phyloP scores from a whole-genome alignment of 2,113 vertebrate species.

The Cyanistes caeruleus region DNA sequence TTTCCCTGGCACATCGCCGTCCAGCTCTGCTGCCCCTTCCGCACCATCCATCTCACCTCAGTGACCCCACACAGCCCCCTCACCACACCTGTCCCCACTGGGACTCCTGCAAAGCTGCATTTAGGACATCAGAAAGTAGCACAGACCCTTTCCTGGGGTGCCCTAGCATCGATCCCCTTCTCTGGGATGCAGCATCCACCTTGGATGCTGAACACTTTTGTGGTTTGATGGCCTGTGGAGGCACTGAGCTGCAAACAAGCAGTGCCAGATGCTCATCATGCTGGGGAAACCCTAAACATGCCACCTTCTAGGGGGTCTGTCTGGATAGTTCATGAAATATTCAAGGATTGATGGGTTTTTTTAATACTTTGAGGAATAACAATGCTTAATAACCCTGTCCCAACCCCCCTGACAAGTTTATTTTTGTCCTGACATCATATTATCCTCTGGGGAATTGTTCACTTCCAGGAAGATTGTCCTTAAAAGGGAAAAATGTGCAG shows the following conservation, averaged over 20 bases:
- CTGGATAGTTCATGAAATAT: background rate
- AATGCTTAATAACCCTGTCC: background rate
- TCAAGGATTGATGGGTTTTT: background rate
- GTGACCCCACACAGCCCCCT: background rate
- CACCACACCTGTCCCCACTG: background rate
- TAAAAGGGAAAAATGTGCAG: background rate
- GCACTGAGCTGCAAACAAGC: background rate
- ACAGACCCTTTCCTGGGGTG: background rate
- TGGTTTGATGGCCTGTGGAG: background rate
- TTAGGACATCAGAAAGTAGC: background rate
- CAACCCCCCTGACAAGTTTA: background rate
- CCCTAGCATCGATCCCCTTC: fast-evolving
- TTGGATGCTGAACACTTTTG: background rate
- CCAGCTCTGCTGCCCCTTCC: background rate
- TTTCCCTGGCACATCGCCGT: background rate
- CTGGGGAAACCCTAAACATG: background rate
- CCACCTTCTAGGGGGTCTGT: background rate
- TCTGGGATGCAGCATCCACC: background rate
- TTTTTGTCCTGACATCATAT: background rate
- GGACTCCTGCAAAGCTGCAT: background rate
- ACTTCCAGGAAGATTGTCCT: background rate
- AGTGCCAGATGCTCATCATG: background rate
- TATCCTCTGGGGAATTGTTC: background rate
- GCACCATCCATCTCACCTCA: background rate
- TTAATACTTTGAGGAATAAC: background rate